Base-by-base conservation (phyloP, 1,140 invertebrate genomes). In the Trachymyrmex cornetzi region DNA sequence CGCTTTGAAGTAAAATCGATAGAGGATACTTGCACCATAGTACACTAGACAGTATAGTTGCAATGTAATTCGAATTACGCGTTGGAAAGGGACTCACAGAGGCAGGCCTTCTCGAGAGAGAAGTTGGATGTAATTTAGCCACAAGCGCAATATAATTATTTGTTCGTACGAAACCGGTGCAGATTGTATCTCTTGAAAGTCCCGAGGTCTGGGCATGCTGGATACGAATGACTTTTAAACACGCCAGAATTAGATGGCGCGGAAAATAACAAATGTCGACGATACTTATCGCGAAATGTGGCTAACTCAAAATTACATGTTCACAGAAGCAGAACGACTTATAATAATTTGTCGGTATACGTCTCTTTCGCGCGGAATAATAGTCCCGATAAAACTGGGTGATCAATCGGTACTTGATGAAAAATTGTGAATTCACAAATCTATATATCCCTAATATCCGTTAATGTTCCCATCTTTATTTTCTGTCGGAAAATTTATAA, bases 1-100 rank as follows among this genome's bases (percentile, higher is more conserved):
- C 55, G 72, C 72, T 87, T 87, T 77, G 77, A 77, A 75, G 57
- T 27, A 12, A 34, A 75, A 79, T 87, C 75, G 27, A 50, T 84
- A 38, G 34, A 30, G 67, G 55, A 48, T 44, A 30, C 53, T 82
- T 22, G 67, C 22, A 9, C 24, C 34, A 48, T 6, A 19, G 34
- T 44, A 44, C 16, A 61, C 57, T 38, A 34, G 61, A n/a, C 22
- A 34, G 34, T 30, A 11, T 44, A 63, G 57, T 61, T 30, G 67
- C 67, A 1, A 48, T 22, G 55, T 44, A 34, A 84, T 74, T 74
- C 14, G n/a, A 6, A 59, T 38, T 81, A 38, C 34, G 6, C 34
- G 50, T 71, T 57, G 22, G 3, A 14, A 5, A 55, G 22, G 34
- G 67, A 16, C 9, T 24, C 16, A 14, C 16, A n/a, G 3, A 44